These are phyloP conservation scores for Anguilla japonica DNA, from an alignment of 2,113 vertebrate genomes.

Conservation along the genomic window DNA sequence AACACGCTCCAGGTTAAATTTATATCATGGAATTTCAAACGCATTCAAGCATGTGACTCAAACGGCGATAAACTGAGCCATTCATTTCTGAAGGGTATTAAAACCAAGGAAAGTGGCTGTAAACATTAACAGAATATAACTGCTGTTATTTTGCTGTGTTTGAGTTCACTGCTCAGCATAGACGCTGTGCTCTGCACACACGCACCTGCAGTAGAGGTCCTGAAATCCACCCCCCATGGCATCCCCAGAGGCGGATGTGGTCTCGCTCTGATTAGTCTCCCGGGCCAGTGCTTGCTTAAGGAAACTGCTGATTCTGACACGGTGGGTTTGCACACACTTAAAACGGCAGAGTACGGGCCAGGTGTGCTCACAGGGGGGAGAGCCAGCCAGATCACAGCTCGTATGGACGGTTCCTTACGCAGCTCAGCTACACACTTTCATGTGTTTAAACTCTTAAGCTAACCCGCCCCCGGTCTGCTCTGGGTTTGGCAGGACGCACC, in stretches of 20 bases:
- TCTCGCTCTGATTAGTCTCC: slow-evolving; percentile 44
- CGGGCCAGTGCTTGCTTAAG: slow-evolving; percentile 44
- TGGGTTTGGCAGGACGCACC: slow-evolving; percentile 54
- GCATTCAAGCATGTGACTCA: not conserved
- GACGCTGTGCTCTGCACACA: not conserved
- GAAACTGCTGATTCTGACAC: slow-evolving; percentile 47
- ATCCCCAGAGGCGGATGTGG: slow-evolving; percentile 44
- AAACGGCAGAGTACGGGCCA: slow-evolving; percentile 34
- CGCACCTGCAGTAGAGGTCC: not conserved
- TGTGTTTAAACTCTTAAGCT: not conserved
- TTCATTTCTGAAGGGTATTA: not conserved
- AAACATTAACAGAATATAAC: not conserved
- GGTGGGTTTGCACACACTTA: slow-evolving; percentile 31
- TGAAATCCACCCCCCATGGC: slow-evolving; percentile 50
- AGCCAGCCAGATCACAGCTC: slow-evolving; percentile 64
- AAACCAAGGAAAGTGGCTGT: not conserved
- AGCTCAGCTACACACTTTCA: not conserved
- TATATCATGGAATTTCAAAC: too few relatives aligned
- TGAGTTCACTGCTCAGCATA: not conserved
- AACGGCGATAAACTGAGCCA: not conserved
- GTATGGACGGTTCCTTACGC: slow-evolving; percentile 46
- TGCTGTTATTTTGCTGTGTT: not conserved
- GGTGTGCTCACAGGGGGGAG: slow-evolving; percentile 18
- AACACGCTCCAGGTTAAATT: too few relatives aligned
- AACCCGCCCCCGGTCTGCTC: slow-evolving; percentile 32